These are phyloP conservation scores for Luffia ferchaultella DNA, from an alignment of 2,888 invertebrate genomes.

Conservation along the genomic window DNA sequence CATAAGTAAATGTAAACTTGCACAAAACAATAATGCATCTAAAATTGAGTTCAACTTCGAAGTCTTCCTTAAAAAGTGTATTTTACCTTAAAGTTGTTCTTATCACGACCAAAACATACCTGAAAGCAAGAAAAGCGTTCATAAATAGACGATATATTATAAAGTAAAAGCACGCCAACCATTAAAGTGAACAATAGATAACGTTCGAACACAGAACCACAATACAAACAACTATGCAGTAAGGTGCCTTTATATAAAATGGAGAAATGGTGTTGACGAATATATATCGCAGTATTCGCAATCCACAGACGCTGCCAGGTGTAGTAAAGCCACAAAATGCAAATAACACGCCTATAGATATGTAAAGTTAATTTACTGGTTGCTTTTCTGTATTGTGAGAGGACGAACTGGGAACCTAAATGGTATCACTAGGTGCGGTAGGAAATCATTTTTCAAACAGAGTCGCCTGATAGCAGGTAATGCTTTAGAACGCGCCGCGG, in stretches of 20 bases:
- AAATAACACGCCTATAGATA: too few relatives aligned
- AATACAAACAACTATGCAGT: too few relatives aligned
- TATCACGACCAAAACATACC: slow-evolving; percentile 24
- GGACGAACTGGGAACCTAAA: too few relatives aligned
- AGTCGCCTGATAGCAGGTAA: slow-evolving; percentile 54
- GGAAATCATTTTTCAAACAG: slow-evolving; percentile 59
- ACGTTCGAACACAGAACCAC: slow-evolving; percentile 29
- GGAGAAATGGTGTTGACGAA: too few relatives aligned
- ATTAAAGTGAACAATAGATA: slow-evolving; percentile 41
- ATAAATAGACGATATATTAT: slow-evolving; percentile 39
- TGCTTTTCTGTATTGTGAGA: too few relatives aligned
- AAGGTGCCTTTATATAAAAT: too few relatives aligned
- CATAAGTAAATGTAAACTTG: too few relatives aligned
- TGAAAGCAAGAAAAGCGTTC: slow-evolving; percentile 41
- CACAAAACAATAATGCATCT: too few relatives aligned
- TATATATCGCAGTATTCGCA: too few relatives aligned
- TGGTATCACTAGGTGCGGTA: slow-evolving; percentile 39
- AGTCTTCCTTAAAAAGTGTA: background rate
- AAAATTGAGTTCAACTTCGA: background rate
- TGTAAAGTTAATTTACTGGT: too few relatives aligned
- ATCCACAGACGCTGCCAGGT: too few relatives aligned
- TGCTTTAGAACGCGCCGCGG: slow-evolving; percentile 33
- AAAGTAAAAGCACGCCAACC: slow-evolving; percentile 37
- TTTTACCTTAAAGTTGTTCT: slow-evolving; percentile 1
- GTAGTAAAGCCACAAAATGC: too few relatives aligned